phyloP scores from a whole-genome alignment of 2,113 vertebrate species.

The Crotophaga sulcirostris region DNA sequence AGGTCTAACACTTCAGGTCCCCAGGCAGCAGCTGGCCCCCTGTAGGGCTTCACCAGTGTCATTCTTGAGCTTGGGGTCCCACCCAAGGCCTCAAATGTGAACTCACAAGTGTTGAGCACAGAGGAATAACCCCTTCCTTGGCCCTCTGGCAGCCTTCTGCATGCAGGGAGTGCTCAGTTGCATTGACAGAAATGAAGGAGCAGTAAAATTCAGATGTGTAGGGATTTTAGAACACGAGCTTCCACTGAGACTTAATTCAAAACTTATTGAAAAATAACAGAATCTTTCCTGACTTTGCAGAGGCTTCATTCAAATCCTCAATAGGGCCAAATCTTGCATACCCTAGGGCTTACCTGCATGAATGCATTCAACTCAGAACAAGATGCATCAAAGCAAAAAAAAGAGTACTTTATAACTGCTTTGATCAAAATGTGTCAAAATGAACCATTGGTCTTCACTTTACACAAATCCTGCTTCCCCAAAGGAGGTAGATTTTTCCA shows the following conservation, averaged over 20 bases:
- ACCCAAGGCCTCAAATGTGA: neutral
- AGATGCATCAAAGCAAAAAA: constrained; percentile 13
- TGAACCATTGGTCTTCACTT: neutral
- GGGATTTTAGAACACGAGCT: neutral
- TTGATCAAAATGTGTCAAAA: neutral
- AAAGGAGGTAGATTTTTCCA: neutral
- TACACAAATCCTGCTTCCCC: neutral
- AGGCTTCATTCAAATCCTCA: neutral
- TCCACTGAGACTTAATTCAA: neutral
- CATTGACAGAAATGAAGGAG: neutral
- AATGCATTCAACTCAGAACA: neutral
- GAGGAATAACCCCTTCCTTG: neutral
- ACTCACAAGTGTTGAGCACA: neutral
- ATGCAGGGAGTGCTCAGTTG: neutral
- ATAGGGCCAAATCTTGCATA: neutral
- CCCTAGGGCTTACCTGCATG: neutral
- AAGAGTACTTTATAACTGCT: neutral
- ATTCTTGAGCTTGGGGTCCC: neutral
- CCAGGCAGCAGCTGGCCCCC: neutral
- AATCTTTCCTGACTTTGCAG: neutral
- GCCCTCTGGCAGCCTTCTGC: neutral
- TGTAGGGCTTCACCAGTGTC: neutral
- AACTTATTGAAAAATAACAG: neutral
- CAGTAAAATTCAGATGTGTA: neutral
- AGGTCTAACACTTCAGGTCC: neutral